Evolutionary conservation across 1,140 invertebrate genomes (phyloP).

Genomic region (Periplaneta americana): DNA sequence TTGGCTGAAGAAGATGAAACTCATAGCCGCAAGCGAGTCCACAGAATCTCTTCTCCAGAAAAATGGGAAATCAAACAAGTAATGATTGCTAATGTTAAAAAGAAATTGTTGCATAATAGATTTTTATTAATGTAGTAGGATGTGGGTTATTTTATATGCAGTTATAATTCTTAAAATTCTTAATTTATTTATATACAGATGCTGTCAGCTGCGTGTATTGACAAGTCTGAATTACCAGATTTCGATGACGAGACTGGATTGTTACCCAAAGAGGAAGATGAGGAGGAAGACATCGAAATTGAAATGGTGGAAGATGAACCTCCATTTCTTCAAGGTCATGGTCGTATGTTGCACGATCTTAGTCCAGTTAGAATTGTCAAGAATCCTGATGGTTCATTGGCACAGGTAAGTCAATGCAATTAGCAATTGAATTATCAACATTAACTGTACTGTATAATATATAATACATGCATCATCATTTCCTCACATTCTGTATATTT

Average conservation of each 20-base stretch:
- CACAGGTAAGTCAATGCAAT: slow-evolving; percentile 64
- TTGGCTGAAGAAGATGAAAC: slow-evolving; percentile 68
- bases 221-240: slow-evolving; percentile 84
- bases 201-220: slow-evolving; percentile 78
- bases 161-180: no score
- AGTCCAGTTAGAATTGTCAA: slow-evolving; percentile 97
- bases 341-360: slow-evolving; percentile 82
- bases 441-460: no score
- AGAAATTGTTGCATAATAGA: no score
- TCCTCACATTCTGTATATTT: no score
- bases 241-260: slow-evolving; percentile 88
- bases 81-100: neutral
- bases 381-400: slow-evolving; percentile 97
- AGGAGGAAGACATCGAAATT: slow-evolving; percentile 98
- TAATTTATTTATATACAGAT: slow-evolving; percentile 48
- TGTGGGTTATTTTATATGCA: neutral
- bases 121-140: no score
- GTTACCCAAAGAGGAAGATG: slow-evolving; percentile 80
- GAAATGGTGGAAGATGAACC: slow-evolving; percentile 98
- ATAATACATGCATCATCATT: no score
- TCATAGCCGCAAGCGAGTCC: slow-evolving; percentile 72
- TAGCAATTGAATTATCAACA: no score
- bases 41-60: slow-evolving; percentile 94
- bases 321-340: slow-evolving; percentile 89
- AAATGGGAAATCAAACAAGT: slow-evolving; percentile 79